A percentile compares a stretch with the other conserved stretches of the same genome.
These are phyloP conservation scores for Suillia variegata DNA, from an alignment of 2,888 invertebrate genomes.

Conservation along the genomic window DNA sequence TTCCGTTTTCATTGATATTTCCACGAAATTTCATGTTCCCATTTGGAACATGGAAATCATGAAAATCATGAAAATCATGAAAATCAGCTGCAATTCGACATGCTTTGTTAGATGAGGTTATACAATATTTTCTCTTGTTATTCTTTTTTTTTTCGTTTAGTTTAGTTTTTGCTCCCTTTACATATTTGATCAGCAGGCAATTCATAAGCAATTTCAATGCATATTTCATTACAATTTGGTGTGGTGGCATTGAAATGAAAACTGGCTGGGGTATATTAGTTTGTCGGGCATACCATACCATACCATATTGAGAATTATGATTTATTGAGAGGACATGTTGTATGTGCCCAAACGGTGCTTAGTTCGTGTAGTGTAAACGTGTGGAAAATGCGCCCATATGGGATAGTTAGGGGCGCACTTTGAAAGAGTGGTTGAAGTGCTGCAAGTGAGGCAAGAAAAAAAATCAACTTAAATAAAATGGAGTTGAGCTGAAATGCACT, in stretches of 20 bases:
- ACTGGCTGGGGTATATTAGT: background rate
- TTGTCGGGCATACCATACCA: constrained; percentile 24
- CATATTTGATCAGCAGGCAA: background rate
- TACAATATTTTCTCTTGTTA: too few relatives aligned
- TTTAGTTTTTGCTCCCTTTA: too few relatives aligned
- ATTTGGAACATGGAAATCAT: too few relatives aligned
- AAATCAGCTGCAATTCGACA: background rate
- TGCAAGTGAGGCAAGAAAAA: too few relatives aligned
- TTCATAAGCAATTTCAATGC: background rate
- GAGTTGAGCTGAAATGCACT: too few relatives aligned
- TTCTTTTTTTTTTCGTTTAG: too few relatives aligned
- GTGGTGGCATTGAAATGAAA: background rate
- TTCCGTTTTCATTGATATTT: too few relatives aligned
- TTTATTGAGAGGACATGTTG: constrained; percentile 47
- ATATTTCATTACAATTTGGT: background rate
- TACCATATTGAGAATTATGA: constrained; percentile 53
- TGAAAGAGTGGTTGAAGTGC: constrained; percentile 16
- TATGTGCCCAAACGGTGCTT: background rate
- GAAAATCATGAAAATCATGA: background rate
- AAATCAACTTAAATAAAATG: too few relatives aligned
- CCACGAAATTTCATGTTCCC: too few relatives aligned
- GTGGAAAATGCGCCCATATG: constrained; percentile 46
- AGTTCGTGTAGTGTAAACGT: background rate
- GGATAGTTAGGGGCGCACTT: constrained; percentile 44
- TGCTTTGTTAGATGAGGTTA: background rate